A percentile compares a stretch with the other conserved stretches of the same genome.
phyloP scores from a whole-genome alignment of 2,113 vertebrate genomes.

The Atrichornis clamosus region DNA sequence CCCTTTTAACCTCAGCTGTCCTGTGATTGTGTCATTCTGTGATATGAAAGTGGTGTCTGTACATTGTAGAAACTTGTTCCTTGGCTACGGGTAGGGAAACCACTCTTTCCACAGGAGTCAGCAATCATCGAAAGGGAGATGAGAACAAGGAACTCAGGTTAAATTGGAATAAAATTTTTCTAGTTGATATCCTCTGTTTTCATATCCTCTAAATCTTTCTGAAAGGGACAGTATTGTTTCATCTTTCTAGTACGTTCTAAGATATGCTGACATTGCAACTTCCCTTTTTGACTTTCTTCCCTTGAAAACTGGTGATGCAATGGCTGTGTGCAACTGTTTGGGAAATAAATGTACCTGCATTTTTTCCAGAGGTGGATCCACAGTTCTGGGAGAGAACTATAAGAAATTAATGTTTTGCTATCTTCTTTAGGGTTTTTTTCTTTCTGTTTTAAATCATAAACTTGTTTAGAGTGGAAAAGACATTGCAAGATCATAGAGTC shows the following conservation, averaged over 20 bases:
- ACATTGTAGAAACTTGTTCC: neutral
- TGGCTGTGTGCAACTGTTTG: accelerated
- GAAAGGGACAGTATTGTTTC: neutral
- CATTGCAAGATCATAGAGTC: neutral
- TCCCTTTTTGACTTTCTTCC: neutral
- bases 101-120: neutral
- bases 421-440: neutral
- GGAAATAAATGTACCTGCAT: neutral
- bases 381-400: neutral
- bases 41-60: too few relatives aligned
- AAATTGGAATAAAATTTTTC: neutral
- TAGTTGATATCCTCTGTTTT: neutral
- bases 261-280: neutral
- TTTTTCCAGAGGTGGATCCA: neutral
- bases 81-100: neutral
- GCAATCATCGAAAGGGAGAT: too few relatives aligned
- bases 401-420: neutral
- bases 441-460: neutral
- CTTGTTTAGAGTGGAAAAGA: neutral
- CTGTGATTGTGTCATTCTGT: neutral
- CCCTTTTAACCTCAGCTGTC: neutral
- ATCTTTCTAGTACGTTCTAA: neutral
- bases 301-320: neutral
- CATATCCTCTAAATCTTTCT: neutral
- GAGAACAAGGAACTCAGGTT: neutral